Conservation (phyloP, 2,797 vertebrate genomes). For the Squalus acanthias region DNA sequence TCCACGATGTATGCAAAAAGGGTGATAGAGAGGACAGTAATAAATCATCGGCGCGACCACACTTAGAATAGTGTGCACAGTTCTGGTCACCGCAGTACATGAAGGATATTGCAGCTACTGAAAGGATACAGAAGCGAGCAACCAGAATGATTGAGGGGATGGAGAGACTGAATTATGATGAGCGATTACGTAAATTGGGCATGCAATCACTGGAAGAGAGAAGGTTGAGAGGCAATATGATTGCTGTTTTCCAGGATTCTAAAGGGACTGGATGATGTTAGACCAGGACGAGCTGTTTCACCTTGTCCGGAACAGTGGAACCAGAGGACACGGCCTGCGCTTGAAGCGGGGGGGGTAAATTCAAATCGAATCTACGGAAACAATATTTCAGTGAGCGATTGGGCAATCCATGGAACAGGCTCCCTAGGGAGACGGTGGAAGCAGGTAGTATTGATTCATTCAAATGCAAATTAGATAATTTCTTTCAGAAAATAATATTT, state of each 20-base stretch:
- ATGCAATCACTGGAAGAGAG: too few species aligned
- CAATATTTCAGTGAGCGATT: background rate
- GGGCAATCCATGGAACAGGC: background rate
- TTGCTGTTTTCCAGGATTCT: background rate
- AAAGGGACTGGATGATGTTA: background rate
- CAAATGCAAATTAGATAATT: background rate
- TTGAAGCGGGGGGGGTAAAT: background rate
- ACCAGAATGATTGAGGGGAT: background rate
- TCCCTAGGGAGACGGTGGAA: background rate
- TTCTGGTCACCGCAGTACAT: background rate
- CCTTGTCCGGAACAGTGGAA: background rate
- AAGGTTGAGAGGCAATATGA: background rate
- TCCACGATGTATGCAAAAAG: background rate
- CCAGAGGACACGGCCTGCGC: background rate
- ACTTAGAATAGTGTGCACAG: background rate
- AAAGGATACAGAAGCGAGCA: background rate
- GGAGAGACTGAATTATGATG: background rate
- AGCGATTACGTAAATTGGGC: background rate
- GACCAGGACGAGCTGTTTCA: too few species aligned
- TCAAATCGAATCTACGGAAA: background rate
- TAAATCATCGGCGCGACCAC: background rate
- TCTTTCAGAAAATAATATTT: background rate
- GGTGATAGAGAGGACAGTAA: background rate
- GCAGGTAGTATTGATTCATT: background rate
- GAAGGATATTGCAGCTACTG: background rate